Conservation (phyloP, 2,888 invertebrate species). For the Pheosia tremula region DNA sequence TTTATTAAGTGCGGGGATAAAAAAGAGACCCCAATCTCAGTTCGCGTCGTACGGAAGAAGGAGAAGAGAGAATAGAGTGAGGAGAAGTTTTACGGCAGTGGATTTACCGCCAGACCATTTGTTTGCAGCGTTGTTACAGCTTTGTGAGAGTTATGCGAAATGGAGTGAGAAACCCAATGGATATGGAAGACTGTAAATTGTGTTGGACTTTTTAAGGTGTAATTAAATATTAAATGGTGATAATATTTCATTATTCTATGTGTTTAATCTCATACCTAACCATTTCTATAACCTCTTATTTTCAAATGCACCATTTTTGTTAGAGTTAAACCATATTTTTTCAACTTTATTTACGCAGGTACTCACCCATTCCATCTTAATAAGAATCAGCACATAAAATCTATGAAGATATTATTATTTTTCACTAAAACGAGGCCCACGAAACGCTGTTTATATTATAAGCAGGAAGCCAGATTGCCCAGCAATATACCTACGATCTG, state of each 20-base stretch:
- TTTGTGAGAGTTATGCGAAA: constrained; percentile 85
- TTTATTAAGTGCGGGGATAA: constrained; percentile 69
- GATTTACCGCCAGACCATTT: constrained; percentile 74
- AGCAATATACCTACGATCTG: constrained; percentile 71
- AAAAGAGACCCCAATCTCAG: constrained; percentile 73
- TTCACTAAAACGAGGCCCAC: constrained; percentile 56
- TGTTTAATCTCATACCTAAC: too few species aligned
- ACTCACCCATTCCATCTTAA: constrained; percentile 42
- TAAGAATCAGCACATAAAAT: constrained; percentile 57
- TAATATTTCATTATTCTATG: too few species aligned
- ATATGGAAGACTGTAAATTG: neutral
- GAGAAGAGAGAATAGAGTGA: constrained; percentile 51
- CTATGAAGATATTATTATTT: constrained; percentile 63
- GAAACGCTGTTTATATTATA: constrained; percentile 78
- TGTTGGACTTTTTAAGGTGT: too few species aligned
- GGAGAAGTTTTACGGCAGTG: constrained; percentile 46
- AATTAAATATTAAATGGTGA: too few species aligned
- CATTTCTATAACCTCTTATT: too few species aligned
- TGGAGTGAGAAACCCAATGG: constrained; percentile 61
- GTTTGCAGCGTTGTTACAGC: constrained; percentile 76
- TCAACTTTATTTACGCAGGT: constrained; percentile 33
- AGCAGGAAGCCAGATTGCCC: constrained; percentile 82
- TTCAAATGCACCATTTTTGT: neutral
- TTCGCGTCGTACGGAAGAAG: constrained; percentile 69
- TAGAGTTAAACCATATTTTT: constrained; percentile 13